These are phyloP conservation scores for Mamestra configurata DNA, from an alignment of 1,140 invertebrate genomes.

Conservation along the genomic window DNA sequence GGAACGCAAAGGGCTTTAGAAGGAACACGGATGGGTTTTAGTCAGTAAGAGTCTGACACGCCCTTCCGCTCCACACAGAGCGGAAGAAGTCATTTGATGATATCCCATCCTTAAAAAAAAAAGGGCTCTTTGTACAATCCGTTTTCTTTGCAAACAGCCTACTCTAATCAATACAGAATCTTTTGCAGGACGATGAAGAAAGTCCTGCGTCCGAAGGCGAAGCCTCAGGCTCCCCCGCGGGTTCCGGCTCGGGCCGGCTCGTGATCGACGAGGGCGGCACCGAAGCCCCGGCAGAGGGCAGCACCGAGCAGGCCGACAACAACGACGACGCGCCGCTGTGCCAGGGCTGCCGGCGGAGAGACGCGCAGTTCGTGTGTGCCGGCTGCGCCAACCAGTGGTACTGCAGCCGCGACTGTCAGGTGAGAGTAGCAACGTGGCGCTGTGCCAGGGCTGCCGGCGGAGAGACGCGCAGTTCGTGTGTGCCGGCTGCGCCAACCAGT, in stretches of 20 bases:
- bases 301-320: conserved; percentile 72
- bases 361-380: conserved; percentile 95
- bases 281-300: conserved; percentile 72
- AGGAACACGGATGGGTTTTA: too few relatives aligned
- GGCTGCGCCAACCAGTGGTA: conserved; percentile 97
- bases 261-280: conserved; percentile 90
- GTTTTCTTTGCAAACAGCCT: neutral
- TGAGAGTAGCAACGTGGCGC: conserved; percentile 66
- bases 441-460: too few relatives aligned
- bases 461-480: too few relatives aligned
- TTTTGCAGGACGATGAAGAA: conserved; percentile 87
- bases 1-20: too few relatives aligned
- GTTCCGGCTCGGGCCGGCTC: conserved; percentile 88
- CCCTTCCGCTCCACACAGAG: too few relatives aligned
- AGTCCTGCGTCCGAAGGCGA: conserved; percentile 74
- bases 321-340: conserved; percentile 90
- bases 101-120: too few relatives aligned
- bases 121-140: too few relatives aligned
- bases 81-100: too few relatives aligned
- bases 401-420: conserved; percentile 96
- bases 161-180: too few relatives aligned
- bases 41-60: too few relatives aligned
- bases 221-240: conserved; percentile 83
- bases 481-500: too few relatives aligned
- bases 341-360: conserved; percentile 93